These are phyloP conservation scores for Acyrthosiphon pisum DNA, from an alignment of 1,140 invertebrate genomes.

Conservation along the genomic window DNA sequence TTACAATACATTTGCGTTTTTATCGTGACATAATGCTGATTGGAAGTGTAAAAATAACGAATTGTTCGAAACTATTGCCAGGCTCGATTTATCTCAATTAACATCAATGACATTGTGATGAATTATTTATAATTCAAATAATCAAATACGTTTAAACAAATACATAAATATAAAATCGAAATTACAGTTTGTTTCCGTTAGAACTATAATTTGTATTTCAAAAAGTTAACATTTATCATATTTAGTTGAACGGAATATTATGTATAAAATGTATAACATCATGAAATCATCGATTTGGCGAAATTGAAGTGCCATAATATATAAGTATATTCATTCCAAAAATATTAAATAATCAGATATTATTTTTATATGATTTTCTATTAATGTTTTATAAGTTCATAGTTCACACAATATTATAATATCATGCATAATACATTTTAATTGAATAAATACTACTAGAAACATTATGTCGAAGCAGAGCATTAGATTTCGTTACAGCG, in stretches of 20 bases:
- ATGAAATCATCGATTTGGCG: not conserved
- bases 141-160: not conserved
- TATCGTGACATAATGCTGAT: not conserved
- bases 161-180: not conserved
- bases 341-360: no score
- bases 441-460: no score
- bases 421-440: not conserved
- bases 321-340: no score
- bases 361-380: no score
- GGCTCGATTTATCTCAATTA: constrained; percentile 2
- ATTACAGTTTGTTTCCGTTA: not conserved
- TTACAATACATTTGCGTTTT: not conserved
- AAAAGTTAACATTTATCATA: not conserved
- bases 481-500: no score
- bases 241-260: not conserved
- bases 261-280: not conserved
- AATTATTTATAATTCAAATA: not conserved
- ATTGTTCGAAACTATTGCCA: not conserved
- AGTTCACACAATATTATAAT: not conserved
- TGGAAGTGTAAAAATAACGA: not conserved
- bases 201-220: not conserved
- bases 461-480: no score
- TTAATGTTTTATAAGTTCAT: no score
- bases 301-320: not conserved
- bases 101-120: not conserved